phyloP scores from a whole-genome alignment of 2,888 invertebrate genomes.

The Corythucha ciliata region DNA sequence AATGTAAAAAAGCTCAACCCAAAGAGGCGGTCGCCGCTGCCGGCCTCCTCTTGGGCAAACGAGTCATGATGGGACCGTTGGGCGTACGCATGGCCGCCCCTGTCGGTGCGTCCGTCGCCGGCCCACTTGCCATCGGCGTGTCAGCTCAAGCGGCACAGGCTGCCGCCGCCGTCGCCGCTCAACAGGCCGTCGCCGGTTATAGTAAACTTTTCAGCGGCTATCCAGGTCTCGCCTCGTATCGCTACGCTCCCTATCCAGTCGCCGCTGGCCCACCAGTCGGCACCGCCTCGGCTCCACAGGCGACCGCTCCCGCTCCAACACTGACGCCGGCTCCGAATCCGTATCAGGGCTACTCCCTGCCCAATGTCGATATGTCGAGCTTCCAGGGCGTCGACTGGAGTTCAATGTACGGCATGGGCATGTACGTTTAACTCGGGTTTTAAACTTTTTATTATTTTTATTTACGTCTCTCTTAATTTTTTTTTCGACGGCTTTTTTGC shows the following conservation, averaged over 20 bases:
- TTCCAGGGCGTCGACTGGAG: conserved; percentile 89
- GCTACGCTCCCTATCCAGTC: conserved; percentile 57
- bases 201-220: conserved; percentile 56
- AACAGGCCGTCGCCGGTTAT: conserved; percentile 54
- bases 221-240: conserved; percentile 49
- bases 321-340: conserved; percentile 55
- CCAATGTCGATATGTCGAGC: conserved; percentile 85
- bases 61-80: conserved; percentile 56
- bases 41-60: conserved; percentile 55
- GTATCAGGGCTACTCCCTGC: conserved; percentile 68
- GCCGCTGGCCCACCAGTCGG: too few relatives aligned
- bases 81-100: conserved; percentile 58
- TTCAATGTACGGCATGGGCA: conserved; percentile 84
- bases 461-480: not conserved
- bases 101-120: conserved; percentile 45
- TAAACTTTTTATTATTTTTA: not conserved
- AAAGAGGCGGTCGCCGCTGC: conserved; percentile 76
- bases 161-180: conserved; percentile 49
- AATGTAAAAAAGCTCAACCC: conserved; percentile 86
- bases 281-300: conserved; percentile 48
- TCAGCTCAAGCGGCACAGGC: conserved; percentile 44
- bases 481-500: conserved; percentile 30
- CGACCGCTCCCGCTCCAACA: conserved; percentile 45
- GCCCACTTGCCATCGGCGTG: conserved; percentile 45
- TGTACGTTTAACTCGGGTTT: conserved; percentile 60